Percentiles rank a stretch among this genome's conserved stretches.
Evolutionary conservation across 1,140 invertebrate species (phyloP).

Genomic region (Lepidotrigona ventralis): DNA sequence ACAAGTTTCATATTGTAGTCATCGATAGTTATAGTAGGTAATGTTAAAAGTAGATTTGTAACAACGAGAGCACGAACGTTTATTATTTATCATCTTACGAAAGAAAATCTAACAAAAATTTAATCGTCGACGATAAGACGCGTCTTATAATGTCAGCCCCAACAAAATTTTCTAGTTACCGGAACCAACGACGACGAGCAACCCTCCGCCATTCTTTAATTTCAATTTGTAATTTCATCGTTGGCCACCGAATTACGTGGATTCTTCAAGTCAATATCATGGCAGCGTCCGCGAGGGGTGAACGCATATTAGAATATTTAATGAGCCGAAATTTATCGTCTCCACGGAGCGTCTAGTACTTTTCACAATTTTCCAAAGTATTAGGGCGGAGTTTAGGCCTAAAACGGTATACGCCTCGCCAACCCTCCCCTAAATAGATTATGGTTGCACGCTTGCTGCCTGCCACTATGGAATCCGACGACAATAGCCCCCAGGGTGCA

Average conservation of each 20-base stretch:
- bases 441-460: constrained; percentile 59
- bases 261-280: constrained; percentile 36
- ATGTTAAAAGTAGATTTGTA: neutral
- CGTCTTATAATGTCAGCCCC: neutral
- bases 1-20: too few species aligned
- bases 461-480: constrained; percentile 54
- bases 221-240: constrained; percentile 24
- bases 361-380: constrained; percentile 32
- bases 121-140: neutral
- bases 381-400: constrained; percentile 56
- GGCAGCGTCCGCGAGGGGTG: neutral
- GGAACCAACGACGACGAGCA: neutral
- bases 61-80: neutral
- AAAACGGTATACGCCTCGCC: constrained; percentile 24
- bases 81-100: neutral
- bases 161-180: neutral
- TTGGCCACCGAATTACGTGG: constrained; percentile 8
- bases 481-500: constrained; percentile 74
- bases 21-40: too few species aligned
- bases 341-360: neutral
- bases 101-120: neutral
- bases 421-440: constrained; percentile 48
- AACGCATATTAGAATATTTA: constrained; percentile 45
- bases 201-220: neutral
- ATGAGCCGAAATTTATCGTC: constrained; percentile 42